These are phyloP conservation scores for Hestina assimilis DNA, from an alignment of 1,140 invertebrate genomes.

Conservation along the genomic window DNA sequence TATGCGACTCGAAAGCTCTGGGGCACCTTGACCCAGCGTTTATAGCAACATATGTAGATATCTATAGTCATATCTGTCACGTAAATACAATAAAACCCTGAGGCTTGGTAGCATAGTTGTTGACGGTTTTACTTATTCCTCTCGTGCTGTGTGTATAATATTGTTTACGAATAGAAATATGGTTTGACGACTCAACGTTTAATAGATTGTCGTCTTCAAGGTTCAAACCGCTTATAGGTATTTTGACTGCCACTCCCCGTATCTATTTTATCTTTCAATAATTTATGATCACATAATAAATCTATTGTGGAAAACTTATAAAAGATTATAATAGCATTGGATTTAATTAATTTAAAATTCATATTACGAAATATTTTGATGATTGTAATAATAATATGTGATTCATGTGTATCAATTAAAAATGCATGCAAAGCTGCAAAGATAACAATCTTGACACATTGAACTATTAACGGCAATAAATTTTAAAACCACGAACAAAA, in stretches of 20 bases:
- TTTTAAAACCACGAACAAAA: background rate
- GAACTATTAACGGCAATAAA: background rate
- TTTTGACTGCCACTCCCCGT: constrained; percentile 18
- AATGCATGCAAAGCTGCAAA: too few relatives aligned
- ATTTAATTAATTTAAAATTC: too few relatives aligned
- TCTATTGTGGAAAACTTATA: background rate
- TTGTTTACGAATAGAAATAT: constrained; percentile 42
- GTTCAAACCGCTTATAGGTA: constrained; percentile 16
- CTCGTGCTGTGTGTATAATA: constrained; percentile 29
- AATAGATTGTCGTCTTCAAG: constrained; percentile 25
- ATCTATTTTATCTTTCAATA: constrained; percentile 9
- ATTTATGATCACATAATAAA: constrained; percentile 10
- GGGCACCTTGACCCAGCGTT: constrained; percentile 64
- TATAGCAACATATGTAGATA: constrained; percentile 35
- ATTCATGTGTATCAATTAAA: background rate
- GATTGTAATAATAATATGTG: too few relatives aligned
- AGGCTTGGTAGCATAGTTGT: constrained; percentile 63
- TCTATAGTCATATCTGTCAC: constrained; percentile 69
- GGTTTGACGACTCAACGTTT: constrained; percentile 23
- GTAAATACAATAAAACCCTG: constrained; percentile 73
- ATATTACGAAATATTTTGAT: too few relatives aligned
- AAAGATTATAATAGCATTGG: too few relatives aligned
- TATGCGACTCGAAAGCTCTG: constrained; percentile 62
- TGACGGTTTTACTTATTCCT: constrained; percentile 57
- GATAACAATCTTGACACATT: background rate